Conservation (phyloP, 2,888 invertebrate genomes). For the Lasioglossum zephyrum region DNA sequence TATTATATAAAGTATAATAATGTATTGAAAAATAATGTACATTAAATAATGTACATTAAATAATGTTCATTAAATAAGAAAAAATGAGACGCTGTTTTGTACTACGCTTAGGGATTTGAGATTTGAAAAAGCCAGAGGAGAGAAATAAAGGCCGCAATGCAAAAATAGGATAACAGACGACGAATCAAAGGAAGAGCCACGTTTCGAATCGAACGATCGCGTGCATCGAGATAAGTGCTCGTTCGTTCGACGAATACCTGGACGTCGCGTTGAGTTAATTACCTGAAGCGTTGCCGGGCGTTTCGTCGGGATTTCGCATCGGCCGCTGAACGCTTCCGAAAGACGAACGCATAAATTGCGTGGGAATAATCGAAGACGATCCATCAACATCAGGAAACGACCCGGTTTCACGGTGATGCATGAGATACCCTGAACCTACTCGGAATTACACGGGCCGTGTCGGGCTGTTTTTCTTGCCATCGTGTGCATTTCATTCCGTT, state of each 20-base stretch:
- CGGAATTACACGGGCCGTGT: neutral
- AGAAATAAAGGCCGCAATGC: neutral
- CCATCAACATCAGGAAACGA: conserved; percentile 74
- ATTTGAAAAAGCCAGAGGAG: no score
- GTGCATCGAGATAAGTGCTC: conserved; percentile 57
- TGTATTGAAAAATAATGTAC: no score
- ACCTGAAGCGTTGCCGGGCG: conserved; percentile 55
- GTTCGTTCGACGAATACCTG: conserved; percentile 59
- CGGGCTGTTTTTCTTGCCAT: neutral
- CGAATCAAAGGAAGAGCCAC: conserved; percentile 31
- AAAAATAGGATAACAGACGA: conserved; percentile 22
- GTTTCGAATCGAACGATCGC: conserved; percentile 31
- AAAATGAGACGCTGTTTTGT: no score
- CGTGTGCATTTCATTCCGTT: neutral
- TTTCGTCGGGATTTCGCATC: conserved; percentile 19
- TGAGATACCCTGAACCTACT: neutral
- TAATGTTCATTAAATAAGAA: no score
- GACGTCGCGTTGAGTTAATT: conserved; percentile 59
- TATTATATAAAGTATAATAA: no score
- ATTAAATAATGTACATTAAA: no score
- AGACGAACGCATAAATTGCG: conserved; percentile 72
- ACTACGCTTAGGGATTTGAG: no score
- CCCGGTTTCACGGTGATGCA: neutral
- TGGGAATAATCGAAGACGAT: conserved; percentile 74
- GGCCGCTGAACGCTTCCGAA: conserved; percentile 27